These are phyloP conservation scores for Patagioenas fasciata DNA, from an alignment of 2,113 vertebrate species.

Conservation along the genomic window DNA sequence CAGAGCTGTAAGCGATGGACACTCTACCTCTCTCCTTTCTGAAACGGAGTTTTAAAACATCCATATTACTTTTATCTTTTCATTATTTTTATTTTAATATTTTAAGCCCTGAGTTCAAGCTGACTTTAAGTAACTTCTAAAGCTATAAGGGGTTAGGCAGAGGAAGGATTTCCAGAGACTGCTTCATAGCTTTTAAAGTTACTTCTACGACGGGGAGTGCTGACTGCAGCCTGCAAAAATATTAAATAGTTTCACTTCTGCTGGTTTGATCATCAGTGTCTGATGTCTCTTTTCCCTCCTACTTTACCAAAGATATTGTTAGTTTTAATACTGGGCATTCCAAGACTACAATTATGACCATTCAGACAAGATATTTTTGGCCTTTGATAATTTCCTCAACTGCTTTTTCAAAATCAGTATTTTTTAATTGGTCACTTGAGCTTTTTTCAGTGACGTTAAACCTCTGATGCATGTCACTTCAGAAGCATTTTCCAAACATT, in stretches of 20 bases:
- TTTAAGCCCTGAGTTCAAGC: background rate
- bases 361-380: slow-evolving; percentile 11
- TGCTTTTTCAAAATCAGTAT: background rate
- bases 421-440: slow-evolving; percentile 57
- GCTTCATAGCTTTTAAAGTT: background rate
- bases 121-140: slow-evolving; percentile 15
- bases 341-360: background rate
- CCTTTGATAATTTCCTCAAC: background rate
- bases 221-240: background rate
- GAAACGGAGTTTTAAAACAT: background rate
- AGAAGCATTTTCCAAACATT: slow-evolving; percentile 63
- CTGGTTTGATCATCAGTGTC: background rate
- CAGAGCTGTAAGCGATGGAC: background rate
- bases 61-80: background rate
- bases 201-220: background rate
- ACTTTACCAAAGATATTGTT: background rate
- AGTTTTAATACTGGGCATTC: slow-evolving; percentile 1
- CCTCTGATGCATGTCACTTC: slow-evolving; percentile 59
- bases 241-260: background rate
- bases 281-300: background rate
- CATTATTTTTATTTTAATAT: slow-evolving; percentile 5
- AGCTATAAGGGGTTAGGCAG: background rate
- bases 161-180: background rate
- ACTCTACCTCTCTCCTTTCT: background rate
- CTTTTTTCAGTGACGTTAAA: slow-evolving; percentile 49